Conservation (phyloP, 2,888 invertebrate species). For the Serripes groenlandicus region DNA sequence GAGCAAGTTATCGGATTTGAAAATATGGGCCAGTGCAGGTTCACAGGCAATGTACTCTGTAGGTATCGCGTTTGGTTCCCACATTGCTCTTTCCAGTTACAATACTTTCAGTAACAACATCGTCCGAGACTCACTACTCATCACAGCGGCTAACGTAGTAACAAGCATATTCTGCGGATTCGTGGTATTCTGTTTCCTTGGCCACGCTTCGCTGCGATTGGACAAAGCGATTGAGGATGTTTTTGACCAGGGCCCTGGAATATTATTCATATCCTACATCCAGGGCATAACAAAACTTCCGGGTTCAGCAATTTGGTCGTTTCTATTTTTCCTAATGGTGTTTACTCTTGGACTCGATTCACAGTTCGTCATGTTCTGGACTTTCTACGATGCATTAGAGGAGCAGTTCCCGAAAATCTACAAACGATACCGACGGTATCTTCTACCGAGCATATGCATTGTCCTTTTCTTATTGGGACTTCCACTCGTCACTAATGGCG, state of each 20-base stretch:
- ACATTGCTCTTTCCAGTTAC: conserved; percentile 38
- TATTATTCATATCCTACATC: conserved; percentile 50
- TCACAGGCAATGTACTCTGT: conserved; percentile 48
- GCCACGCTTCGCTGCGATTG: conserved; percentile 36
- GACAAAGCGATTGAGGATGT: conserved; percentile 31
- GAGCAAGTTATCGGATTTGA: conserved; percentile 30
- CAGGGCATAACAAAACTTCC: conserved; percentile 44
- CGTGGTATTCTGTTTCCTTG: conserved; percentile 42
- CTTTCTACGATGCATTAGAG: conserved; percentile 2
- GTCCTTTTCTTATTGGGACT: conserved; percentile 39
- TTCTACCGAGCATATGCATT: conserved; percentile 13
- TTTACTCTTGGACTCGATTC: conserved; percentile 51
- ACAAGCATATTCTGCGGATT: conserved; percentile 47
- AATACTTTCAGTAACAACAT: conserved; percentile 44
- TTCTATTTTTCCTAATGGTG: conserved; percentile 52
- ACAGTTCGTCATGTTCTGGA: conserved; percentile 40
- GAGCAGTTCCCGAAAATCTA: conserved; percentile 28
- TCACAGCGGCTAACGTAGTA: conserved; percentile 18
- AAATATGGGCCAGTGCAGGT: conserved; percentile 46
- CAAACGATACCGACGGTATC: conserved; percentile 3
- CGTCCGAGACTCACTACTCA: conserved; percentile 35
- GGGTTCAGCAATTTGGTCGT: conserved; percentile 43
- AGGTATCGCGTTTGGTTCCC: conserved; percentile 39
- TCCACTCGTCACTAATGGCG: conserved; percentile 66
- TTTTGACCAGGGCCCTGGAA: conserved; percentile 43